These are phyloP conservation scores for Thunnus thynnus DNA, from an alignment of 2,113 vertebrate genomes.

Conservation along the genomic window DNA sequence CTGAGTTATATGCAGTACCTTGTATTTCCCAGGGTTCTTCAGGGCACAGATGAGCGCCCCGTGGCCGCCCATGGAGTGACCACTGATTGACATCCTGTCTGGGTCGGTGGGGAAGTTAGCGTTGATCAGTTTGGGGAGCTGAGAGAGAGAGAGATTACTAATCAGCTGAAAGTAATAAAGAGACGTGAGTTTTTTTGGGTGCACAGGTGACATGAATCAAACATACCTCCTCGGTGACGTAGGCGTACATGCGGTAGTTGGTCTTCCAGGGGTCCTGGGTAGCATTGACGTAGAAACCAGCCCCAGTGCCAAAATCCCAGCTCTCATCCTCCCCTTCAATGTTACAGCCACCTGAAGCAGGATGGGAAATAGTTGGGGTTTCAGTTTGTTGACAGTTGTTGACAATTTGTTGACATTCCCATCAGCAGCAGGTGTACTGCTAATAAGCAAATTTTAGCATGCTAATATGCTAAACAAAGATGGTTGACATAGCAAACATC, in stretches of 20 bases:
- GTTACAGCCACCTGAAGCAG: conserved; percentile 89
- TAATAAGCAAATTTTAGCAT: too few relatives aligned
- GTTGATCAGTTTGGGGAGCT: conserved; percentile 93
- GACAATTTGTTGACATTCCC: too few relatives aligned
- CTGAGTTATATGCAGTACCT: conserved; percentile 72
- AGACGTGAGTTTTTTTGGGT: too few relatives aligned
- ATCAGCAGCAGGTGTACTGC: too few relatives aligned
- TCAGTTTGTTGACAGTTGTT: too few relatives aligned
- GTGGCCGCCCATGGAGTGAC: conserved; percentile 95
- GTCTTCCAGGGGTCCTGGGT: conserved; percentile 95
- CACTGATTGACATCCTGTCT: conserved; percentile 91
- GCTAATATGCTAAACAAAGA: too few relatives aligned
- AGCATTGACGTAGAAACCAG: conserved; percentile 95
- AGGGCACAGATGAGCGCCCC: conserved; percentile 91
- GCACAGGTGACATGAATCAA: neutral
- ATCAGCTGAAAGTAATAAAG: neutral
- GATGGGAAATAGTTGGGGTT: neutral
- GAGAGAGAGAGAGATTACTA: neutral
- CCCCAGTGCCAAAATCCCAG: conserved; percentile 98
- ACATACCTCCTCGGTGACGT: conserved; percentile 92
- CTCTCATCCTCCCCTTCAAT: conserved; percentile 96
- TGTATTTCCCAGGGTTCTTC: conserved; percentile 94
- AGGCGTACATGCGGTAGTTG: conserved; percentile 97
- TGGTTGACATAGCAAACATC: too few relatives aligned
- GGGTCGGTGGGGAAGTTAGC: conserved; percentile 91